Evolutionary conservation across 2,888 invertebrate species (phyloP).

Genomic region (Archips xylosteana): DNA sequence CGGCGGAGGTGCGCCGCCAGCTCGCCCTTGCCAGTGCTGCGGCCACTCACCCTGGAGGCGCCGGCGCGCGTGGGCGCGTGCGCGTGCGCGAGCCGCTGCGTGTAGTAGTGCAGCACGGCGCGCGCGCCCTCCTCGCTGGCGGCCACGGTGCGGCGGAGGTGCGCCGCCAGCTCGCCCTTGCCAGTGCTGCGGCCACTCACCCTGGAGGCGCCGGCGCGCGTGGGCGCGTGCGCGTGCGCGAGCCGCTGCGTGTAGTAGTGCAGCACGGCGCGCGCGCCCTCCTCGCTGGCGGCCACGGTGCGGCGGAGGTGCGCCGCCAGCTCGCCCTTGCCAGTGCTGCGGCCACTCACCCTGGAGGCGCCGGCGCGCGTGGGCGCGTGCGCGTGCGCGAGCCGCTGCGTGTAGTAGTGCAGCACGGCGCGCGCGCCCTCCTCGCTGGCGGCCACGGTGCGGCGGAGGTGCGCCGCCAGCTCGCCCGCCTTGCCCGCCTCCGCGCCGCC

Average conservation of each 20-base stretch:
- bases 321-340: no score
- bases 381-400: slow-evolving; percentile 93
- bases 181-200: slow-evolving; percentile 58
- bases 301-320: slow-evolving; percentile 84
- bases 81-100: slow-evolving; percentile 93
- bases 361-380: slow-evolving; percentile 91
- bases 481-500: slow-evolving; percentile 73
- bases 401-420: slow-evolving; percentile 96
- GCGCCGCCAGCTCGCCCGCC: slow-evolving; percentile 89
- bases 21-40: no score
- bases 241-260: slow-evolving; percentile 95
- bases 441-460: slow-evolving; percentile 83
- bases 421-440: slow-evolving; percentile 87
- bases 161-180: no score
- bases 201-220: slow-evolving; percentile 91
- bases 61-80: slow-evolving; percentile 91
- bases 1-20: no score
- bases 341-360: slow-evolving; percentile 86
- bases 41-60: slow-evolving; percentile 86
- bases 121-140: slow-evolving; percentile 88
- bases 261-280: slow-evolving; percentile 92
- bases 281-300: slow-evolving; percentile 77
- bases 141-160: no score
- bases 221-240: slow-evolving; percentile 92
- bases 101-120: slow-evolving; percentile 96